phyloP scores from a whole-genome alignment of 2,888 invertebrate genomes.

The Agonopterix subpropinquella region DNA sequence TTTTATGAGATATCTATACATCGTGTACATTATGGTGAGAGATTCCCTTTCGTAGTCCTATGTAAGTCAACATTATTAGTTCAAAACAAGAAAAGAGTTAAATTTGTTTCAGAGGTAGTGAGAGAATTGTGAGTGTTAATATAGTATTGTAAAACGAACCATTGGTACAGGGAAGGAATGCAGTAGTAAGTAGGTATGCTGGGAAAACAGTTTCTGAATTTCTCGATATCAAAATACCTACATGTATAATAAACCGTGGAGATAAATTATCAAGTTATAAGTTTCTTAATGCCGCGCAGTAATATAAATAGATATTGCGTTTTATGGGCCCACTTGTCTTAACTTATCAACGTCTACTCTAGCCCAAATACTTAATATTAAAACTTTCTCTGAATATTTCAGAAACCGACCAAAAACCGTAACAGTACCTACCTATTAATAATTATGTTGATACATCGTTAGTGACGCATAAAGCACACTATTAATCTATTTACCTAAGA shows the following conservation, averaged over 20 bases:
- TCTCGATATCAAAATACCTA: too few relatives aligned
- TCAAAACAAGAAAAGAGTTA: constrained; percentile 18
- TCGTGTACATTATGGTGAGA: constrained; percentile 24
- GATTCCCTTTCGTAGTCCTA: constrained; percentile 28
- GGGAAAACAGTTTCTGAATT: too few relatives aligned
- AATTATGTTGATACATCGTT: background rate
- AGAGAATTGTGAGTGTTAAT: constrained; percentile 13
- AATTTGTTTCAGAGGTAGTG: constrained; percentile 13
- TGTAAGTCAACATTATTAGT: constrained; percentile 25
- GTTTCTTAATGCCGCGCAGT: too few relatives aligned
- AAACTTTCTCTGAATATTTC: too few relatives aligned
- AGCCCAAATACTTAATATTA: too few relatives aligned
- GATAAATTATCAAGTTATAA: too few relatives aligned
- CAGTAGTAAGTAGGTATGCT: too few relatives aligned
- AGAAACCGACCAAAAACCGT: background rate
- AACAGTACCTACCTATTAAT: background rate
- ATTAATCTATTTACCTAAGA: background rate
- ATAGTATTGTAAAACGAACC: constrained; percentile 14
- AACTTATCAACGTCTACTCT: too few relatives aligned
- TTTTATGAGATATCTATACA: constrained; percentile 15
- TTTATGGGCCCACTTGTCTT: too few relatives aligned
- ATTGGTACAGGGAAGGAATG: too few relatives aligned
- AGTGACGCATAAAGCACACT: background rate
- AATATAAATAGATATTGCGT: too few relatives aligned
- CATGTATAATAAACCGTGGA: too few relatives aligned